A percentile compares a stretch with the other conserved stretches of the same genome.
phyloP scores from a whole-genome alignment of 2,888 invertebrate genomes.

The Drosophila colorata region DNA sequence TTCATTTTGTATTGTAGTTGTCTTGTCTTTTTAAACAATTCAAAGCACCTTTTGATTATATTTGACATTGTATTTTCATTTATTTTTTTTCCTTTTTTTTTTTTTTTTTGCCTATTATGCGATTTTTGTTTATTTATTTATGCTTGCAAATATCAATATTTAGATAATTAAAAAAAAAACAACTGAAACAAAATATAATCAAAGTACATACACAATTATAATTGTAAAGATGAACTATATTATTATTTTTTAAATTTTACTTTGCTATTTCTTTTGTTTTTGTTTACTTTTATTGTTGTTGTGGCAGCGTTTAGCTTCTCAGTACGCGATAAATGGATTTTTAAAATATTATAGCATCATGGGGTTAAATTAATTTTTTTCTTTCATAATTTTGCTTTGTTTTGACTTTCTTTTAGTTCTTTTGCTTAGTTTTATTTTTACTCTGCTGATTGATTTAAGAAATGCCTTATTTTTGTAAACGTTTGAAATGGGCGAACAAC shows the following conservation, averaged over 20 bases:
- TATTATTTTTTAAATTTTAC: constrained; percentile 21
- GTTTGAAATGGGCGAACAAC: constrained; percentile 33
- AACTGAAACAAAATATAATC: constrained; percentile 69
- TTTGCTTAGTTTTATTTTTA: constrained; percentile 8
- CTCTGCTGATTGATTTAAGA: constrained; percentile 44
- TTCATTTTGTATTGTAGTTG: constrained; percentile 63
- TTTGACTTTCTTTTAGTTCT: constrained; percentile 9
- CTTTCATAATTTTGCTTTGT: background rate
- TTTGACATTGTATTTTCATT: constrained; percentile 71
- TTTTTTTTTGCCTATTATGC: constrained; percentile 32
- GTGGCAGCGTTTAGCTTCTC: constrained; percentile 81
- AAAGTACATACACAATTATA: constrained; percentile 50
- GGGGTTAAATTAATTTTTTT: constrained; percentile 14
- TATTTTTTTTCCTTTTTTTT: constrained; percentile 34
- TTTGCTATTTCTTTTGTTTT: constrained; percentile 23
- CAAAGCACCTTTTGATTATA: constrained; percentile 84
- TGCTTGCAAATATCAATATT: constrained; percentile 47
- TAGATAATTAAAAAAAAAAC: constrained; percentile 38
- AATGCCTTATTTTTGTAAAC: constrained; percentile 63
- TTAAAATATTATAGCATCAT: constrained; percentile 40
- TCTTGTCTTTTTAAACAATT: constrained; percentile 79
- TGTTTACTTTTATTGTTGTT: constrained; percentile 45
- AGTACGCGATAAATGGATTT: constrained; percentile 56
- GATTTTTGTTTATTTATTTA: constrained; percentile 39
- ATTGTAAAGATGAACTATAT: constrained; percentile 30